Conservation (phyloP, 2,888 invertebrate genomes). For the Tipula helvola region DNA sequence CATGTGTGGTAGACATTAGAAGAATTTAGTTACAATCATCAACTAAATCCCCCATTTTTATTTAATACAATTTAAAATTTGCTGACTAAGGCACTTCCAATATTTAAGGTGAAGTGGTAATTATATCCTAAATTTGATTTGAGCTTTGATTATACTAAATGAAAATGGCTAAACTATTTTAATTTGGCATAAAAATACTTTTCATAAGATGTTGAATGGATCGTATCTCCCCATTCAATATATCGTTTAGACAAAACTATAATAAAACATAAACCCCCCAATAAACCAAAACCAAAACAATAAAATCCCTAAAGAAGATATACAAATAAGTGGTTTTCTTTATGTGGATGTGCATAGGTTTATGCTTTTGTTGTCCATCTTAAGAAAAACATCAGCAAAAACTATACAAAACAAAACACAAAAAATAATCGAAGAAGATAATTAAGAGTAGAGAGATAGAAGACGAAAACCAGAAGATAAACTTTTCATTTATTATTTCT, state of each 20-base stretch:
- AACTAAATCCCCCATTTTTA: no score
- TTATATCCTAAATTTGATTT: no score
- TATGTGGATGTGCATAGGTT: background rate
- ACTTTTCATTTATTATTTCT: background rate
- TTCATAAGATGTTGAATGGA: background rate
- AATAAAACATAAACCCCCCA: background rate
- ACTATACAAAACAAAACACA: background rate
- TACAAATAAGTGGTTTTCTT: background rate
- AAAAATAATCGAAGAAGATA: background rate
- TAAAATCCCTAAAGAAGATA: background rate
- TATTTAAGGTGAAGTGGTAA: no score
- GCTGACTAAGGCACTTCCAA: no score
- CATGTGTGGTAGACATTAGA: no score
- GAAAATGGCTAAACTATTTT: no score
- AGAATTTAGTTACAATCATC: no score
- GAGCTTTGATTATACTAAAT: no score
- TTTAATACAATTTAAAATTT: no score
- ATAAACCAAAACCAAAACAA: background rate
- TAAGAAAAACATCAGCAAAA: background rate
- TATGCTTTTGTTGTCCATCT: background rate
- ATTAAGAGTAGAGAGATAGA: background rate
- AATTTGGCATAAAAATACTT: no score
- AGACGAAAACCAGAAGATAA: background rate
- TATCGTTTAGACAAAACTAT: background rate
- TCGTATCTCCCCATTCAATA: background rate